phyloP scores from a whole-genome alignment of 2,797 vertebrate species.

The Eospalax fontanierii region DNA sequence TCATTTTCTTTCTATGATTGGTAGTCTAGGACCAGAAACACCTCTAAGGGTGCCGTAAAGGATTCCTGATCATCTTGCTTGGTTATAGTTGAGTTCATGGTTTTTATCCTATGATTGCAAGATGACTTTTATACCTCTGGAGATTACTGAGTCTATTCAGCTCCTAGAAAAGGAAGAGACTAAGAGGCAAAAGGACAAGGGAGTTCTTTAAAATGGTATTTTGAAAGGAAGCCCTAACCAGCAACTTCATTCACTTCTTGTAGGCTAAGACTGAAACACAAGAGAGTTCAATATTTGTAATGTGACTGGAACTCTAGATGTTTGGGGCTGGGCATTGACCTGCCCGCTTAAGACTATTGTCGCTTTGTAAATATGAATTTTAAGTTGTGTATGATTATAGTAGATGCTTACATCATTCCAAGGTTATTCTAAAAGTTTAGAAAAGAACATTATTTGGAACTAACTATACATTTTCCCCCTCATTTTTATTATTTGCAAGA shows the following conservation, averaged over 20 bases:
- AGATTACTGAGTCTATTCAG: not conserved
- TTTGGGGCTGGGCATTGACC: not conserved
- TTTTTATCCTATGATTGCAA: not conserved
- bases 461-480: not conserved
- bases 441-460: slow-evolving; percentile 3
- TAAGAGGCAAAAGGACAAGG: not conserved
- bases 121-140: not conserved
- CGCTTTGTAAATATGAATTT: not conserved
- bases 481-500: not conserved
- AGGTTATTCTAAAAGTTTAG: not conserved
- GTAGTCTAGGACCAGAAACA: not conserved
- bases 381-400: not conserved
- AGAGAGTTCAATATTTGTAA: not conserved
- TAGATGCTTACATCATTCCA: not conserved
- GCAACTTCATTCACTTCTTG: not conserved
- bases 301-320: not conserved
- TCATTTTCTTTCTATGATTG: not conserved
- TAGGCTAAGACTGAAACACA: not conserved
- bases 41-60: not conserved
- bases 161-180: not conserved
- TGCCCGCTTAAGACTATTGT: not conserved
- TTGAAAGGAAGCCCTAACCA: not conserved
- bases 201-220: not conserved
- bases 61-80: not conserved
- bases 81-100: not conserved